Evolutionary conservation across 2,888 invertebrate species (phyloP).

Genomic region (Poecilobothrus nobilitatus): DNA sequence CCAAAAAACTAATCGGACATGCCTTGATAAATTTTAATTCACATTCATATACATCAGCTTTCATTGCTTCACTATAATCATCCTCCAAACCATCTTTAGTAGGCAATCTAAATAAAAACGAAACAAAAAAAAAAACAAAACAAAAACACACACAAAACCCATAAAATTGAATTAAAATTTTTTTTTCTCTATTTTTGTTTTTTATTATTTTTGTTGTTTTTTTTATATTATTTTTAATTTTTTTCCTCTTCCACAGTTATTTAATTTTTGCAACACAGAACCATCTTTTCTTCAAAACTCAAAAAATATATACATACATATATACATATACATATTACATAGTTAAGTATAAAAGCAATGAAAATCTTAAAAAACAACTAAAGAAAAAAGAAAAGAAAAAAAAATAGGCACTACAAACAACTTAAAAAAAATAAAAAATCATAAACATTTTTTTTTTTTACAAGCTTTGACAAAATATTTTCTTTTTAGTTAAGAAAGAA

Average conservation of each 20-base stretch:
- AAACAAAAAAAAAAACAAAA: conserved; percentile 8
- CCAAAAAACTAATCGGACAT: conserved; percentile 33
- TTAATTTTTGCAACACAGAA: too few relatives aligned
- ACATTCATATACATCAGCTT: conserved; percentile 29
- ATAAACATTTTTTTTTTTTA: background rate
- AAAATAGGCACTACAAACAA: background rate
- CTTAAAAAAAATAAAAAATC: background rate
- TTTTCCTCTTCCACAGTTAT: too few relatives aligned
- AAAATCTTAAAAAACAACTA: background rate
- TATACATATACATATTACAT: too few relatives aligned
- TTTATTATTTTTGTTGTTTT: too few relatives aligned
- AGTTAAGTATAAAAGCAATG: too few relatives aligned
- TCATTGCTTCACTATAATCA: conserved; percentile 35
- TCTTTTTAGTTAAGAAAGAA: background rate
- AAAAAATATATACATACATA: too few relatives aligned
- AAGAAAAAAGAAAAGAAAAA: too few relatives aligned
- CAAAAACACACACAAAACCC: conserved; percentile 7
- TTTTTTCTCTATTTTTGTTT: too few relatives aligned
- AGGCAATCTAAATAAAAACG: conserved; percentile 30
- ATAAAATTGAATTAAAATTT: conserved; percentile 13
- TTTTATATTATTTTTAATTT: too few relatives aligned
- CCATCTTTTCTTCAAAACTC: too few relatives aligned
- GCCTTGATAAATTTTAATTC: conserved; percentile 25
- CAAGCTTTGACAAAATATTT: conserved; percentile 2
- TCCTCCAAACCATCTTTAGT: conserved; percentile 33